Evolutionary conservation across 2,797 vertebrate genomes (phyloP).

Genomic region (Cirrhinus mrigala): DNA sequence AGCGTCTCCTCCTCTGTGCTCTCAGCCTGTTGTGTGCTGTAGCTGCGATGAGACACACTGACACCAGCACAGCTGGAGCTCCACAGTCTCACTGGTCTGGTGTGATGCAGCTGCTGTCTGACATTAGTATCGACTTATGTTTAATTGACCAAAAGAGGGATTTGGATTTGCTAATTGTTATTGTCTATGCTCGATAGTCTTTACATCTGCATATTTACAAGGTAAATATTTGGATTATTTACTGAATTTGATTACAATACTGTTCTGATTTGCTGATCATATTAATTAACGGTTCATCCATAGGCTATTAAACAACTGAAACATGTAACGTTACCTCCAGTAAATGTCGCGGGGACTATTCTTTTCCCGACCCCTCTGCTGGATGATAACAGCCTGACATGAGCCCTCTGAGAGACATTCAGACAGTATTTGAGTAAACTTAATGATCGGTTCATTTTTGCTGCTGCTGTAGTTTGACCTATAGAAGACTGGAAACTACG

Average conservation of each 20-base stretch:
- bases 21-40: too few species aligned
- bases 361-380: conserved; percentile 59
- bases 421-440: too few species aligned
- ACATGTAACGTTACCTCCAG: conserved; percentile 67
- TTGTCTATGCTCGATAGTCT: not conserved
- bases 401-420: too few species aligned
- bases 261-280: not conserved
- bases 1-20: accelerated
- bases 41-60: too few species aligned
- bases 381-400: too few species aligned
- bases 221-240: not conserved
- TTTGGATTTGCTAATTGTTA: not conserved
- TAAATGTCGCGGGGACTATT: conserved; percentile 42
- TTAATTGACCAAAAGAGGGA: not conserved
- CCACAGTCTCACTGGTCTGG: too few species aligned
- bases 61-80: too few species aligned
- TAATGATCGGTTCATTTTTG: too few species aligned
- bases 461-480: too few species aligned
- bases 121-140: too few species aligned
- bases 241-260: not conserved
- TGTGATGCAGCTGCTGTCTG: too few species aligned
- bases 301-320: not conserved
- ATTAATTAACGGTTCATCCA: not conserved
- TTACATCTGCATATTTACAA: too few species aligned
- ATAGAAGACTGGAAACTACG: conserved; percentile 1